Conservation (phyloP, 2,888 invertebrate species). For the Balanococcus diminutus region DNA sequence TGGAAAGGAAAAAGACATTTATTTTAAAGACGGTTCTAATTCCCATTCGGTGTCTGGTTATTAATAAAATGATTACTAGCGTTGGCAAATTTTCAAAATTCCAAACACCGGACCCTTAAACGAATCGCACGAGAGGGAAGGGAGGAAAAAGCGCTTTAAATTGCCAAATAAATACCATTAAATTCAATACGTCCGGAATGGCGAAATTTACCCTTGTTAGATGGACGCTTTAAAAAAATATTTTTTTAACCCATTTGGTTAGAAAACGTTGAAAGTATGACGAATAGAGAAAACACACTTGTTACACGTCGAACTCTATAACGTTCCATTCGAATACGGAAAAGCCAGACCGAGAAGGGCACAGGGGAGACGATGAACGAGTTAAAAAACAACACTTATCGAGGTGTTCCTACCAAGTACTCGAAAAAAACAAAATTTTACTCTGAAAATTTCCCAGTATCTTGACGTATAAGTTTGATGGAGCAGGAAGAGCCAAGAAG, state of each 20-base stretch:
- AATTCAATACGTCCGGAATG: not conserved
- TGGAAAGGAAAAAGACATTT: not conserved
- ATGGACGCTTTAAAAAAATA: constrained; percentile 31
- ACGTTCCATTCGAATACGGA: not conserved
- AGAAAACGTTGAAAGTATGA: constrained; percentile 14
- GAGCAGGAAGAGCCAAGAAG: too few species aligned
- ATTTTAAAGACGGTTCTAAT: not conserved
- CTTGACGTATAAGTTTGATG: too few species aligned
- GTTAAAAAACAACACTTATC: constrained; percentile 39
- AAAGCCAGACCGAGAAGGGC: not conserved
- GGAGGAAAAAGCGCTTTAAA: not conserved
- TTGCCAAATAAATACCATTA: constrained; percentile 30
- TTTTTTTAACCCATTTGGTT: constrained; percentile 13
- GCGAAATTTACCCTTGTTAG: not conserved
- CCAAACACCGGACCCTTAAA: not conserved
- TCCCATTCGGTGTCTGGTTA: not conserved
- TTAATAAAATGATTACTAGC: constrained; percentile 22
- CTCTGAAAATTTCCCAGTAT: not conserved
- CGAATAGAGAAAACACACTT: constrained; percentile 10
- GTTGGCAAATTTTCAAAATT: constrained; percentile 36
- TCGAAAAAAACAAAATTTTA: constrained; percentile 17
- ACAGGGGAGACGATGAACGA: not conserved
- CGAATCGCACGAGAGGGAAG: not conserved
- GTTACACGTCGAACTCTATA: not conserved
- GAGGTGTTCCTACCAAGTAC: not conserved